Evolutionary conservation across 2,797 vertebrate genomes (phyloP).

Genomic region (Macrochelys suwanniensis): DNA sequence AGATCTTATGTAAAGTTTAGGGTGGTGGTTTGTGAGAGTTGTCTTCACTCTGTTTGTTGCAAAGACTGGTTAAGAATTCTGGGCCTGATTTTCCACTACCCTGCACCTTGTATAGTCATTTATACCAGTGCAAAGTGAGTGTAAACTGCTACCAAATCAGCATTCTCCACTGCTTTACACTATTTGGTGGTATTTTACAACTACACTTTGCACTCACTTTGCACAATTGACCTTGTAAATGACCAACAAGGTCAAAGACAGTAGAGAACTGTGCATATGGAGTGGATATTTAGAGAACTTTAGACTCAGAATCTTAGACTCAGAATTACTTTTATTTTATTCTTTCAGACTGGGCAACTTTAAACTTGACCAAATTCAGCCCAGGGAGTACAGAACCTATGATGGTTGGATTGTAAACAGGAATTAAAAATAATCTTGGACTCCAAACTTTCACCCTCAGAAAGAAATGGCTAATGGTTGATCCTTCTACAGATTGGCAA

Average conservation of each 20-base stretch:
- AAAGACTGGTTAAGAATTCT: background rate
- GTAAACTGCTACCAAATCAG: background rate
- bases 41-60: background rate
- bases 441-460: background rate
- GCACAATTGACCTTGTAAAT: background rate
- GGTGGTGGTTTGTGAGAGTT: background rate
- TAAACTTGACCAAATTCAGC: background rate
- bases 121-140: background rate
- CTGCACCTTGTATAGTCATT: background rate
- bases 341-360: background rate
- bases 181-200: slow-evolving; percentile 5
- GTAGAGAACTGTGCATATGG: background rate
- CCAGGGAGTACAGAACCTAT: background rate
- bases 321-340: background rate
- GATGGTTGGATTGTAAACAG: background rate
- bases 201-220: background rate
- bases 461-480: background rate
- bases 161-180: background rate
- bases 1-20: background rate
- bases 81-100: background rate
- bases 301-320: background rate
- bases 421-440: background rate
- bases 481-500: background rate
- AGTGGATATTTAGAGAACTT: background rate
- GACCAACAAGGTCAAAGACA: background rate